phyloP scores from a whole-genome alignment of 1,140 invertebrate genomes.

The Adoxophyes honmai region DNA sequence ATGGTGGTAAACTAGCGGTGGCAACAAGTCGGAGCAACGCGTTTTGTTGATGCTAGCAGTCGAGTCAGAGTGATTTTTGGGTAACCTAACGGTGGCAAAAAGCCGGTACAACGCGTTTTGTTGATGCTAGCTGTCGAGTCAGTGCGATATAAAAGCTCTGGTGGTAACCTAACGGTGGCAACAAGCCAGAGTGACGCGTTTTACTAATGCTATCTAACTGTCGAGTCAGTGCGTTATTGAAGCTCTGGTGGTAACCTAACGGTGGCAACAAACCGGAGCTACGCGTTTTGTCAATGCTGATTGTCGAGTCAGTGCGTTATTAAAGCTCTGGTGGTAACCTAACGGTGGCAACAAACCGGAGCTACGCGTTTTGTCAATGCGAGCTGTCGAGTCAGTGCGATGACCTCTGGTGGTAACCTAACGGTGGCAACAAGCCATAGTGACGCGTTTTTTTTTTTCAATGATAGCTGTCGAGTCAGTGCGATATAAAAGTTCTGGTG shows the following conservation, averaged over 20 bases:
- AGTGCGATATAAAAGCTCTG: neutral
- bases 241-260: neutral
- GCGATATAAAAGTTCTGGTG: neutral
- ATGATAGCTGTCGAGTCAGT: neutral
- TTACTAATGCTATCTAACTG: too few species aligned
- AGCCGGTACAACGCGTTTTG: neutral
- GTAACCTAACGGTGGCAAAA: slow-evolving; percentile 10
- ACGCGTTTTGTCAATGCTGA: neutral
- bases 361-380: neutral
- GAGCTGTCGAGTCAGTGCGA: too few species aligned
- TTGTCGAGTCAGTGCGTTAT: neutral
- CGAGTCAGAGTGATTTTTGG: too few species aligned
- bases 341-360: slow-evolving; percentile 8
- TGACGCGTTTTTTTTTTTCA: too few species aligned
- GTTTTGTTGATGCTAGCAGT: neutral
- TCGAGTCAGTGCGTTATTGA: too few species aligned
- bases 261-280: slow-evolving; percentile 6
- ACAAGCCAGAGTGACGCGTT: too few species aligned
- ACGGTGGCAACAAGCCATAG: too few species aligned
- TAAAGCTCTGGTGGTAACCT: neutral
- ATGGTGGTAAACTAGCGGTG: slow-evolving; percentile 8
- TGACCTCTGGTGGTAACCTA: too few species aligned
- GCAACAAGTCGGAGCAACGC: slow-evolving; percentile 2
- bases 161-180: neutral
- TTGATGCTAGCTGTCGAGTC: neutral